Conservation (phyloP, 2,888 invertebrate genomes). For the Allacma fusca region DNA sequence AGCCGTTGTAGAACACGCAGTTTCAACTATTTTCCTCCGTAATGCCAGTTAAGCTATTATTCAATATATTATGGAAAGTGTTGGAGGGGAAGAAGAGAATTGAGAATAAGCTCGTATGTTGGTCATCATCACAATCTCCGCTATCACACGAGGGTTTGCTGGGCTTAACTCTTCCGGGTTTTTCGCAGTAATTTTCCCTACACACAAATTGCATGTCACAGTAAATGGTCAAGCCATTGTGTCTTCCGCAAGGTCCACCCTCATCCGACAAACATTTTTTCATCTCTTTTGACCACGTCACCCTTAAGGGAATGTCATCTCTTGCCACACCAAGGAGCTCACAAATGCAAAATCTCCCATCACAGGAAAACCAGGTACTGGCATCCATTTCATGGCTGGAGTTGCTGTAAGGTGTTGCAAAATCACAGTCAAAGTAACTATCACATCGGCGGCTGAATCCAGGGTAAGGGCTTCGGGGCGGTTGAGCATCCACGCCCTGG, state of each 20-base stretch:
- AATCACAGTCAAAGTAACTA: constrained; percentile 41
- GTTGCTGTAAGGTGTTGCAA: constrained; percentile 14
- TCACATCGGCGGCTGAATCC: constrained; percentile 31
- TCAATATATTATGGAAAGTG: constrained; percentile 10
- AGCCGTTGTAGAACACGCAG: no score
- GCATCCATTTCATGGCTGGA: neutral
- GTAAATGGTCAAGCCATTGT: constrained; percentile 24
- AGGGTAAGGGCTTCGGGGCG: neutral
- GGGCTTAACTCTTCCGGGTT: constrained; percentile 6
- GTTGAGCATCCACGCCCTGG: neutral
- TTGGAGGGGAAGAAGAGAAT: constrained; percentile 29
- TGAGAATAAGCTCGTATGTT: constrained; percentile 10
- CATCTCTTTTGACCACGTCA: constrained; percentile 27
- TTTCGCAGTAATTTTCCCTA: constrained; percentile 14
- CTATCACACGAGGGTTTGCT: neutral
- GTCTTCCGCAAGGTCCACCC: constrained; percentile 33
- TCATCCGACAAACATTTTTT: constrained; percentile 30
- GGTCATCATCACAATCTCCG: neutral
- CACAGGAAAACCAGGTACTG: constrained; percentile 32
- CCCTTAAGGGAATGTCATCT: constrained; percentile 3
- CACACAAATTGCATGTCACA: constrained; percentile 30
- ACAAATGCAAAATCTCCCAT: constrained; percentile 28
- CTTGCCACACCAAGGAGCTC: constrained; percentile 26
- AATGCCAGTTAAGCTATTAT: neutral
- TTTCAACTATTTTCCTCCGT: no score